Base-by-base conservation (phyloP, 2,113 vertebrate species). In the Nesospiza acunhae region DNA sequence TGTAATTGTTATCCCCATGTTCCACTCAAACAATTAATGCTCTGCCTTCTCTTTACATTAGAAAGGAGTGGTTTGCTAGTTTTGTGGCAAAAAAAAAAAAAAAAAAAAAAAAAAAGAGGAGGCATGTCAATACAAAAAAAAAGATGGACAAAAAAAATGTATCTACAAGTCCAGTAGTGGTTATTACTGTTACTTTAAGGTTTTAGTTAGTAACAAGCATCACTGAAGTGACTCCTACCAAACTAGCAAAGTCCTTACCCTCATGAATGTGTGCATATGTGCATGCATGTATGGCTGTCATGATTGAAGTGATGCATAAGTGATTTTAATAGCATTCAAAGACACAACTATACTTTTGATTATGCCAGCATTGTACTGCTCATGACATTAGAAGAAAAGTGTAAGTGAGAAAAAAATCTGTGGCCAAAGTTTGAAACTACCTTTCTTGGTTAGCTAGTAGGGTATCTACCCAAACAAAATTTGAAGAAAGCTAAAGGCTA, bases 311-410 rank as follows among this genome's bases (percentile, higher is more conserved):
- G 91, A 84, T 50, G 10, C 21, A 33, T 52, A 86, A 94, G 82
- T 11, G 2, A 92, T 81, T 84, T 81, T 35, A 84, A 50, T 39
- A 60, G 50, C 58, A 92, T 95, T 89, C 75, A 97, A 91, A 50
- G 67, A 90, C n/a, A 55, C 26, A 14, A 53, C 24, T 62, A 13
- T 53, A 39, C 33, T 90, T 78, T 68, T 94, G 69, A 86, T 41
- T 90, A 79, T 30, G 15, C 39, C 24, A 62, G 15, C 55, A 58
- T 50, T 93, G 31, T 92, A 46, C 20, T 64, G 58, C 22, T 85
- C n/a, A 28, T 90, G 80, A 84, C 9, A 11, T 42, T 60, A 87
- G 85, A 92, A 70, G 30, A 87, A 75, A 55, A 87, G 28, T 27
- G 6, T 31, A 93, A 96, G 73, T 68, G 74, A 55, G 58, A 56